Percentiles rank a stretch among this genome's conserved stretches.
These are phyloP conservation scores for Cosmia trapezina DNA, from an alignment of 2,888 invertebrate species.

Conservation along the genomic window DNA sequence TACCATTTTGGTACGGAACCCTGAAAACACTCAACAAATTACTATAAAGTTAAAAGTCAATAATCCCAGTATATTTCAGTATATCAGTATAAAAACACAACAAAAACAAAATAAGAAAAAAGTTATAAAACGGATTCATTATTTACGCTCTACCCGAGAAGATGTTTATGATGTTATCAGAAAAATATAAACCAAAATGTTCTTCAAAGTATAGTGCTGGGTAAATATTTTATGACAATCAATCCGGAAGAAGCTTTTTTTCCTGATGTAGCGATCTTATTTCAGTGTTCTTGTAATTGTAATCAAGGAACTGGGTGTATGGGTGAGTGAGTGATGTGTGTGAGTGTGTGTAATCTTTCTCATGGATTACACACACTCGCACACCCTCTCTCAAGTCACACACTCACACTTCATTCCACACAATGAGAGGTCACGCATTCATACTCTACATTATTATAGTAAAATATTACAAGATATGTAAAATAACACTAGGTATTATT, in stretches of 20 bases:
- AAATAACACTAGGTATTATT: too few species aligned
- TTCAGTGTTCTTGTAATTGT: constrained; percentile 13
- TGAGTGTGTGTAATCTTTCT: too few species aligned
- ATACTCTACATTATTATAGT: too few species aligned
- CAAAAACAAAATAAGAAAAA: constrained; percentile 49
- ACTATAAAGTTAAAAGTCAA: constrained; percentile 35
- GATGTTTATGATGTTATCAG: constrained; percentile 62
- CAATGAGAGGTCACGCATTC: too few species aligned
- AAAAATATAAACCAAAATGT: constrained; percentile 63
- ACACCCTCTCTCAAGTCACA: too few species aligned
- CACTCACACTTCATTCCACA: too few species aligned
- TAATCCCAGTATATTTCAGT: constrained; percentile 13
- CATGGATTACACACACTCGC: too few species aligned
- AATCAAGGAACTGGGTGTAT: not conserved
- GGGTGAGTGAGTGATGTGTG: too few species aligned
- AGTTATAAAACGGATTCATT: constrained; percentile 55
- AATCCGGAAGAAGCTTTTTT: constrained; percentile 26
- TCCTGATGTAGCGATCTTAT: constrained; percentile 23
- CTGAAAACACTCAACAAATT: not conserved
- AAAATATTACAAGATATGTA: too few species aligned
- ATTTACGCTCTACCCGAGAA: constrained; percentile 44
- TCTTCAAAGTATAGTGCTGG: constrained; percentile 37
- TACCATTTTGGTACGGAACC: too few species aligned
- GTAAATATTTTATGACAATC: constrained; percentile 53
- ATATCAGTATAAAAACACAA: constrained; percentile 42